Evolutionary conservation across 2,113 vertebrate species (phyloP).

Genomic region (Noctilio leporinus): DNA sequence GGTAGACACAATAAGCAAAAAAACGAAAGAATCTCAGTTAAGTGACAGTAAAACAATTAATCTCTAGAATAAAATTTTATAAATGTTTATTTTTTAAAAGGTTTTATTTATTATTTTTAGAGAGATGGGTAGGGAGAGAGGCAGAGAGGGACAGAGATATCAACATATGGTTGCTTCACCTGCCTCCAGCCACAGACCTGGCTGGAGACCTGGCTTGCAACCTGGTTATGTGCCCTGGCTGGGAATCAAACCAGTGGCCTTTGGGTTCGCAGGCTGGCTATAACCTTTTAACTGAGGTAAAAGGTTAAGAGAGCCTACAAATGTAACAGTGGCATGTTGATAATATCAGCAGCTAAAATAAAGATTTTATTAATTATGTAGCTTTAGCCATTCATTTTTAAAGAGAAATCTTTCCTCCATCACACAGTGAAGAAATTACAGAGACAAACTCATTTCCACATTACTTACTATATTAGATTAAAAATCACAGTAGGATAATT

Average conservation of each 20-base stretch:
- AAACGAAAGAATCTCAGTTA: neutral
- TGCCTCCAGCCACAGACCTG: too few species aligned
- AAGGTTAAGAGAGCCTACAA: neutral
- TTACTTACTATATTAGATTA: neutral
- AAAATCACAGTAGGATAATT: neutral
- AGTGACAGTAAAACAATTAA: neutral
- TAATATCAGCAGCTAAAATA: neutral
- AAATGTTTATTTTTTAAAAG: too few species aligned
- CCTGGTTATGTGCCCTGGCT: too few species aligned
- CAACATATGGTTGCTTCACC: too few species aligned
- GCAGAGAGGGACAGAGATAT: too few species aligned
- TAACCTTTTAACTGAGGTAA: neutral
- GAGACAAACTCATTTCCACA: neutral
- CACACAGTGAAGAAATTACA: neutral
- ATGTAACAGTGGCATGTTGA: neutral
- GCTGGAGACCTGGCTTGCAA: too few species aligned
- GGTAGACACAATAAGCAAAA: neutral
- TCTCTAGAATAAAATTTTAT: neutral
- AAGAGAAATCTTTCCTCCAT: neutral
- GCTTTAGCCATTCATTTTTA: neutral
- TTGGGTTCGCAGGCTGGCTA: too few species aligned
- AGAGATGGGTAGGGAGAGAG: too few species aligned
- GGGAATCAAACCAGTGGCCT: too few species aligned
- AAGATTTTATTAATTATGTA: neutral
- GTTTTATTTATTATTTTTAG: too few species aligned